Percentiles rank a stretch among this genome's conserved stretches.
Evolutionary conservation across 2,797 vertebrate genomes (phyloP).

Genomic region (Microctenopoma lineatum): DNA sequence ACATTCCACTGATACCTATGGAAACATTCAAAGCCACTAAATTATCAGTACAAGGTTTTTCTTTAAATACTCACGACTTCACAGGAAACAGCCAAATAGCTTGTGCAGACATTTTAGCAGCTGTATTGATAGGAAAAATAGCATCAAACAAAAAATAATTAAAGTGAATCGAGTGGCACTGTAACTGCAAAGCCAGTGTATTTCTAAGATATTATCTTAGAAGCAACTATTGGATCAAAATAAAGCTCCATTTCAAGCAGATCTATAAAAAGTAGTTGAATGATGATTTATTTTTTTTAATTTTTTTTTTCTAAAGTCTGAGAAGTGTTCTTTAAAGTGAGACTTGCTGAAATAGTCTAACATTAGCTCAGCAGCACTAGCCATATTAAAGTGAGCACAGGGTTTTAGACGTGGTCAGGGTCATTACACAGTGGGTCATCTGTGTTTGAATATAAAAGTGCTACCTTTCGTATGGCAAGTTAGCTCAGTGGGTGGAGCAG

Average conservation of each 20-base stretch:
- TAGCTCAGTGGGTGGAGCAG: too few species aligned
- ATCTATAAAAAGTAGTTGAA: not conserved
- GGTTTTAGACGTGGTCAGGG: too few species aligned
- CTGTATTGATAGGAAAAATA: not conserved
- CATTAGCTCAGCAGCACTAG: too few species aligned
- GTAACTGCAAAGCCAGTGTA: not conserved
- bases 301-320: too few species aligned
- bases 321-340: too few species aligned
- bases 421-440: too few species aligned
- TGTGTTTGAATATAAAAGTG: too few species aligned
- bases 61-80: not conserved
- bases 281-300: too few species aligned
- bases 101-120: not conserved
- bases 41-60: slow-evolving; percentile 7
- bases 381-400: too few species aligned
- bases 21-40: not conserved
- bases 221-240: not conserved
- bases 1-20: slow-evolving; percentile 14
- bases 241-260: not conserved
- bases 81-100: not conserved
- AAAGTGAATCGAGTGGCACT: not conserved
- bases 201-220: not conserved
- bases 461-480: too few species aligned
- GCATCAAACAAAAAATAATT: slow-evolving; percentile 1
- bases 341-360: too few species aligned